Evolutionary conservation across 2,797 vertebrate genomes (phyloP).

Genomic region (Helarctos malayanus): DNA sequence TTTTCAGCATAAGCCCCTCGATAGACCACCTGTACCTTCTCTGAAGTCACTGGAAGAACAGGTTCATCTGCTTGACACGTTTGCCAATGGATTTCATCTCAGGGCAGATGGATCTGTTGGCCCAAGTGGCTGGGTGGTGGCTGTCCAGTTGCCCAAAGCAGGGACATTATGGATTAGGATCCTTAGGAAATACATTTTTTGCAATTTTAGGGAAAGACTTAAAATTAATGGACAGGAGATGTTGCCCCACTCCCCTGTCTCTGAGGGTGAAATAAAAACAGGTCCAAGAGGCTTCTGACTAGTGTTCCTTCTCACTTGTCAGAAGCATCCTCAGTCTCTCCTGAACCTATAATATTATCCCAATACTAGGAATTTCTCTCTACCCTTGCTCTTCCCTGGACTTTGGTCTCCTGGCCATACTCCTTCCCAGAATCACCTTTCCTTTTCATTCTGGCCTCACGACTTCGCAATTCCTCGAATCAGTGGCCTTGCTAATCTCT

Average conservation of each 20-base stretch:
- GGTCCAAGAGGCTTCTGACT: background rate
- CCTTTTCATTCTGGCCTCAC: constrained; percentile 26
- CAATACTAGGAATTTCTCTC: background rate
- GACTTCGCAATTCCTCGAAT: background rate
- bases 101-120: background rate
- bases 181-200: background rate
- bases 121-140: no score
- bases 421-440: background rate
- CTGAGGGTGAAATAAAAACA: background rate
- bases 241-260: background rate
- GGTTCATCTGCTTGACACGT: background rate
- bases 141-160: background rate
- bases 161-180: background rate
- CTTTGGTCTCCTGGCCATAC: background rate
- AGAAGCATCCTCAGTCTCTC: background rate
- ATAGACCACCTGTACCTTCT: background rate
- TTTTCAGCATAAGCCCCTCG: background rate
- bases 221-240: background rate
- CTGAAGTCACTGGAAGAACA: background rate
- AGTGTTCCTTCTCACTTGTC: background rate
- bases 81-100: background rate
- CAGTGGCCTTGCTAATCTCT: background rate
- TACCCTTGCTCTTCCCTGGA: background rate
- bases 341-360: background rate
- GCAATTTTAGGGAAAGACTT: constrained; percentile 34